Evolutionary conservation across 2,888 invertebrate species (phyloP).

Genomic region (Brachycybe producta): DNA sequence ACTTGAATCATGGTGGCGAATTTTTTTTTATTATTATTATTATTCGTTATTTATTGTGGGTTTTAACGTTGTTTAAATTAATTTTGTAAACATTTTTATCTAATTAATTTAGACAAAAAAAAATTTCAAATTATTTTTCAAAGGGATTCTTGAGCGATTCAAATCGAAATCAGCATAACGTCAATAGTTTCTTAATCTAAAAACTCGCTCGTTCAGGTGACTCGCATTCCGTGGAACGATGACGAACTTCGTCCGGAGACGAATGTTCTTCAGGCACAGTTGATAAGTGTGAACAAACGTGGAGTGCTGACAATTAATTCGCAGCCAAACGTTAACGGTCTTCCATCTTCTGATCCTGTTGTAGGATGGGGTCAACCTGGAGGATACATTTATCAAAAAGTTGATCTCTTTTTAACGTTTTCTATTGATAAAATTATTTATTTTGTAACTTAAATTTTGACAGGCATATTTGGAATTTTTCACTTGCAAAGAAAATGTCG

Average conservation of each 20-base stretch:
- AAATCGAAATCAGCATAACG: no score
- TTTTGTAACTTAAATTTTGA: slow-evolving; percentile 15
- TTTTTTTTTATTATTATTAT: no score
- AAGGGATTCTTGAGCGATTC: no score
- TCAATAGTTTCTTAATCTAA: no score
- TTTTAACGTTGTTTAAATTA: no score
- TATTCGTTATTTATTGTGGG: no score
- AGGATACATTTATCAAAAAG: slow-evolving; percentile 46
- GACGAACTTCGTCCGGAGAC: slow-evolving; percentile 41
- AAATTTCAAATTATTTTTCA: no score
- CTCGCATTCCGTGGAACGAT: slow-evolving; percentile 43
- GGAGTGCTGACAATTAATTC: slow-evolving; percentile 46
- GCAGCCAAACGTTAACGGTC: slow-evolving; percentile 44
- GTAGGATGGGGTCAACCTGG: slow-evolving; percentile 44
- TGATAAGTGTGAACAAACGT: slow-evolving; percentile 35
- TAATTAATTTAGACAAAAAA: no score
- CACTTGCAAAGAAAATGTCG: slow-evolving; percentile 36
- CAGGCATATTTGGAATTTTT: slow-evolving; percentile 45
- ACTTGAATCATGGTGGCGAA: no score
- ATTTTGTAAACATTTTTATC: no score
- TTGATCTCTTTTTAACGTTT: slow-evolving; percentile 25
- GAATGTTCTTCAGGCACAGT: slow-evolving; percentile 33
- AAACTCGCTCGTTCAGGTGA: no score
- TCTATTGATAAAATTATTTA: background rate
- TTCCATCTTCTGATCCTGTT: slow-evolving; percentile 37